A percentile compares a stretch with the other conserved stretches of the same genome.
phyloP scores from a whole-genome alignment of 2,113 vertebrate genomes.

The Echinops telfairi region DNA sequence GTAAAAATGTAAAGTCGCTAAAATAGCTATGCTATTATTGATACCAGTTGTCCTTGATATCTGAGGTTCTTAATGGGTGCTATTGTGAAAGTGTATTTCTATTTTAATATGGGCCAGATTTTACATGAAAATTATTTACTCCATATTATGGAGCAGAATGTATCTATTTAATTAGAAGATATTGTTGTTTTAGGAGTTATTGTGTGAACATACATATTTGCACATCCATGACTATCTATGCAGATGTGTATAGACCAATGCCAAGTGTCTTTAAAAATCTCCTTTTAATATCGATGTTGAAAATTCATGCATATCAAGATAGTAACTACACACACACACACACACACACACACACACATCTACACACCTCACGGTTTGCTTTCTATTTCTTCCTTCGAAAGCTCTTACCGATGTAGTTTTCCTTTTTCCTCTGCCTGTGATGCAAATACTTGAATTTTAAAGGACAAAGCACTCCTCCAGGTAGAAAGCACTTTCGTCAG shows the following conservation, averaged over 20 bases:
- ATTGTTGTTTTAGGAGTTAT: not conserved
- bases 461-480: not conserved
- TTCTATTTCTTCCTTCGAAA: not conserved
- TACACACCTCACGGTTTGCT: not conserved
- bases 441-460: not conserved
- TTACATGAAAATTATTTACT: not conserved
- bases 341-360: not conserved
- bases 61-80: not conserved
- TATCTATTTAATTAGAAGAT: not conserved
- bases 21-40: not conserved
- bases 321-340: not conserved
- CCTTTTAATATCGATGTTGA: not conserved
- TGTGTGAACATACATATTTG: not conserved
- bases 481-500: not conserved
- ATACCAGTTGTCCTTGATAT: not conserved
- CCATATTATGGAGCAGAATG: not conserved
- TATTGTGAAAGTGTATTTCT: not conserved
- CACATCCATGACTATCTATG: not conserved
- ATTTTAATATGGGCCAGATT: not conserved
- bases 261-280: not conserved
- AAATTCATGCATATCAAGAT: not conserved
- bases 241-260: not conserved
- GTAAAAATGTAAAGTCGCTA: not conserved
- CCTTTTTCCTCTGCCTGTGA: not conserved
- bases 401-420: not conserved